Evolutionary conservation across 2,797 vertebrate species (phyloP), one percentile per base, ranked within the genome.

Genomic region (Emys orbicularis): DNA sequence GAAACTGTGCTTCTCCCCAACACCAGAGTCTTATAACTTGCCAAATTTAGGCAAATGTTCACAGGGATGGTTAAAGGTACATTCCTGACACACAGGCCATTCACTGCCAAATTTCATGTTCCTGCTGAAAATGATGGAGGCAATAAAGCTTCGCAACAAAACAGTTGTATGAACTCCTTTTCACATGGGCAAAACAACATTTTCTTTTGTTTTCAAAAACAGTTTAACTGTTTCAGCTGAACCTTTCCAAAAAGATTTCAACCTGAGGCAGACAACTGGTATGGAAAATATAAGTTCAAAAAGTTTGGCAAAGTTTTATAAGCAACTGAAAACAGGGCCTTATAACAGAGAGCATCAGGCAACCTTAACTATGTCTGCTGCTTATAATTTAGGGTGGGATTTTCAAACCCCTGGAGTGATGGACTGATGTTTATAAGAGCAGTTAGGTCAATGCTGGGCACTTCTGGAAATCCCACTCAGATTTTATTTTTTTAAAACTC

Each of bases 31-130:
- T 84, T 95, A 5, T n/a, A 81, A 76, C 2, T 0, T 29, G 4
- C 6, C 44, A 77, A 90, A 3, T 21, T 2, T 49, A 13, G 5
- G 2, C 11, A 11, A 49, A 80, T 81, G 90, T 29, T 87, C 23
- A 34, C 2, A 0, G 1, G 86, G 29, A 81, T 68, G 34, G 34
- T 25, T 16, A 37, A 16, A 49, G 53, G 81, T 29, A 37, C n/a
- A 52, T 81, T 4, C 0, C 0, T 80, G 54, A 54, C n/a, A 3
- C 57, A 34, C 49, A 6, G 1, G 2, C 0, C 6, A 18, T 65
- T 68, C 77, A 12, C 12, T 41, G 37, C 25, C 1, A 68, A 68
- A 34, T 56, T 81, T 49, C 8, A 12, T 72, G 9, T 34, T 11
- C 16, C 72, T 74, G 27, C 90, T 47, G 65, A 23, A 44, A 92